Conservation (phyloP, 2,797 vertebrate species). For the Clamator glandarius region DNA sequence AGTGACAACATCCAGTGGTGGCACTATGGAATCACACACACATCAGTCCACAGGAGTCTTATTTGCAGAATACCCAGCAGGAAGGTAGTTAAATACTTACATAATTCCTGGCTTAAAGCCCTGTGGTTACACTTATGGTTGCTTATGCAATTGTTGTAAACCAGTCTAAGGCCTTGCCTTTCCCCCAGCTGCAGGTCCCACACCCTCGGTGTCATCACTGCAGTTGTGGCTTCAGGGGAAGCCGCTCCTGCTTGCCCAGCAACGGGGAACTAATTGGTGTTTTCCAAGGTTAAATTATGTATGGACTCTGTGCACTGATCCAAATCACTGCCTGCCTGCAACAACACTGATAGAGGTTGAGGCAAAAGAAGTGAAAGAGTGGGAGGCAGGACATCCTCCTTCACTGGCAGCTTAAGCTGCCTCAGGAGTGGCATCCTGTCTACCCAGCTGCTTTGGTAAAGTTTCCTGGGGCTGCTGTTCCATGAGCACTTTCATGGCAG, state of each 20-base stretch:
- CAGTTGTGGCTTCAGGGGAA: background rate
- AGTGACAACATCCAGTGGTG: background rate
- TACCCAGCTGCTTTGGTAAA: fast-evolving
- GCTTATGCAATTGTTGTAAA: background rate
- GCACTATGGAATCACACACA: background rate
- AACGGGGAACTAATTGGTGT: background rate
- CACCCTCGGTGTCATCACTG: fast-evolving
- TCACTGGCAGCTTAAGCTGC: background rate
- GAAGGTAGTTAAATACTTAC: background rate
- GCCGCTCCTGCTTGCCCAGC: background rate
- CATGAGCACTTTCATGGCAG: background rate
- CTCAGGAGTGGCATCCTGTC: fast-evolving
- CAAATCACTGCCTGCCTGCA: background rate
- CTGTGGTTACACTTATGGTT: background rate
- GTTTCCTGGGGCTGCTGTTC: background rate
- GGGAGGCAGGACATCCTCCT: fast-evolving
- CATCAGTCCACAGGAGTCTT: background rate
- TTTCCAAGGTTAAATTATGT: background rate
- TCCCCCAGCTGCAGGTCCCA: background rate
- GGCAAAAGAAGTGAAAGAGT: background rate
- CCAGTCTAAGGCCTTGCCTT: background rate
- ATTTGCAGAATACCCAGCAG: background rate
- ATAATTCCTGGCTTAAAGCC: background rate
- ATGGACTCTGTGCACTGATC: fast-evolving
- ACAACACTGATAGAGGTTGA: fast-evolving